phyloP scores from a whole-genome alignment of 2,888 invertebrate genomes.

The Gastrophysa polygoni region DNA sequence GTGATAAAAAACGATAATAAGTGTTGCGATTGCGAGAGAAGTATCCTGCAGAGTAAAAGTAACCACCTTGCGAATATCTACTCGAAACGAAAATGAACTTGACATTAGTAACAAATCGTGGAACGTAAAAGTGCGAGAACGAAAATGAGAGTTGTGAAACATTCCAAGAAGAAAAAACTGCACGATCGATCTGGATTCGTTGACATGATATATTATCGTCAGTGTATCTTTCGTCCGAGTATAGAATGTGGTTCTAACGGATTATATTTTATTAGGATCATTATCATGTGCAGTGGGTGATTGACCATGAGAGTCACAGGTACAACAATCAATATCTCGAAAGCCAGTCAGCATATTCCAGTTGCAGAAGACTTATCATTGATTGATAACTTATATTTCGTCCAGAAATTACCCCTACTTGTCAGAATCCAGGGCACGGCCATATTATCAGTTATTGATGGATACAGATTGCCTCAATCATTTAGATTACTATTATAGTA shows the following conservation, averaged over 20 bases:
- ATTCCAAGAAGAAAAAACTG: neutral
- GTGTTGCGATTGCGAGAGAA: neutral
- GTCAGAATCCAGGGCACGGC: too few relatives aligned
- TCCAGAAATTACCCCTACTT: too few relatives aligned
- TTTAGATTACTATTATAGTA: too few relatives aligned
- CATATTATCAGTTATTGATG: too few relatives aligned
- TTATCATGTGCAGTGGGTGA: too few relatives aligned
- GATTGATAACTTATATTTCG: too few relatives aligned
- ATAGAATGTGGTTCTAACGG: neutral
- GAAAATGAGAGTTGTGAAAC: neutral
- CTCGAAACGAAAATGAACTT: slow-evolving; percentile 16
- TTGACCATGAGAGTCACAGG: too few relatives aligned
- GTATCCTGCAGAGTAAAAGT: neutral
- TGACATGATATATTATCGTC: neutral
- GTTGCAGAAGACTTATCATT: too few relatives aligned
- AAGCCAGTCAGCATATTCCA: too few relatives aligned
- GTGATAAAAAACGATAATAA: neutral
- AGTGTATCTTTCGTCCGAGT: too few relatives aligned
- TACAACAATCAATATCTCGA: too few relatives aligned
- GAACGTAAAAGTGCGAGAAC: slow-evolving; percentile 10
- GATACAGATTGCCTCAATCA: too few relatives aligned
- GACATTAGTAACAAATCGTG: slow-evolving; percentile 14
- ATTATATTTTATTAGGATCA: neutral
- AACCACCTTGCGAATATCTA: neutral
- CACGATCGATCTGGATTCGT: neutral